Evolutionary conservation across 2,797 vertebrate species (phyloP), one percentile per base, ranked within the genome.

Genomic region (Dryobates pubescens): DNA sequence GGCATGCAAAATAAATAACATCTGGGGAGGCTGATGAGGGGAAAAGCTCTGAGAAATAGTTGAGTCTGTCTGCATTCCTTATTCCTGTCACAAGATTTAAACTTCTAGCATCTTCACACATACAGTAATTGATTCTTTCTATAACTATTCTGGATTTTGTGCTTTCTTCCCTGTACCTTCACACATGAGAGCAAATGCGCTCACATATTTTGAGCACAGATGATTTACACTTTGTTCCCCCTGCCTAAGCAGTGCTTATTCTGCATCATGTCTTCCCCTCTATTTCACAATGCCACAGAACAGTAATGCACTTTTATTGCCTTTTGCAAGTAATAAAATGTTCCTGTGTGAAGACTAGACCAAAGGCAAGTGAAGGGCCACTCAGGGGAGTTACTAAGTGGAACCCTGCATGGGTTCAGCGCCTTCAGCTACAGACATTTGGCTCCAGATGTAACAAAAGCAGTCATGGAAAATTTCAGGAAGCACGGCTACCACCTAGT

Each of bases 21-120:
- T 68, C 0, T 62, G 22, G 30, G 54, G 38, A 53, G 12, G 16
- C 7, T 61, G 27, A 41, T 41, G 12, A 41, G 0, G 1, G 10
- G 29, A 4, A 70, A 77, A 91, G 45, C 20, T 14, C 7, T 61
- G 22, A 78, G 30, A 82, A 82, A 69, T 38, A 2, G 5, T 65
- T 62, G 19, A 69, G 6, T 5, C 14, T 53, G 15, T 72, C 89
- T 79, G 10, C 22, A n/a, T 79, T 68, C 38, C 15, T 76, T 53
- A 22, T 22, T 88, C 79, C 72, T 73, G 47, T 38, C 9, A 10
- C 1, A 3, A 88, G 26, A 26, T 41, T 70, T 54, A 53, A 76
- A 34, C 5, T 32, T 67, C 63, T 47, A 62, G 2, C 17, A 15
- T 87, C 64, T 71, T 70, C 45, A 51, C n/a, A 15, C 34, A 54